Base-by-base conservation (phyloP, 2,888 invertebrate genomes). In the Synanthedon myopaeformis region DNA sequence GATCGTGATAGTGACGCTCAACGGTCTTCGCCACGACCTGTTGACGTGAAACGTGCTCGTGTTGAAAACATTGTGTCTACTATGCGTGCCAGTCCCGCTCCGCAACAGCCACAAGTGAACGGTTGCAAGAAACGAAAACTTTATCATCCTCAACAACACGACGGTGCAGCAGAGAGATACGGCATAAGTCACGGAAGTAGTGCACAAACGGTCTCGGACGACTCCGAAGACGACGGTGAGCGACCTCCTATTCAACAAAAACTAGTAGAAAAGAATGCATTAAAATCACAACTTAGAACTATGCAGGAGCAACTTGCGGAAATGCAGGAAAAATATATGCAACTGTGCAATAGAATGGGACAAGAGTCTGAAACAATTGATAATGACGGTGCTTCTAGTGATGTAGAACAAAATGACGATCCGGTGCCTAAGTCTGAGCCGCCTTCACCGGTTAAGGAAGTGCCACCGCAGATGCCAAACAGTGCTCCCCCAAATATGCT, bases 51-150 rank as follows among this genome's bases (percentile, higher is more conserved):
- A 83, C 92, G 96, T 66, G 96, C 96, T 49, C 92, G 97, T 64
- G 96, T 97, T 61, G 97, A 98, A 86, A 96, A 96, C 80, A 97
- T 98, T 69, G 96, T 97, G 66, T 96, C 95, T 63, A 94, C 94
- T 61, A 97, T 97, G 95, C 91, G 96, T 59, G 93, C 94, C 60
- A 95, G 95, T 74, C 95, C 95, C 45, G 94, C 92, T 58, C 93
- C 93, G 19, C 90, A 82, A 56, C 90, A 90, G 64, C 90, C 91
- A 1, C 92, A 93, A 76, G 94, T 95, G 63, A 96, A 96, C 82
- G 96, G 97, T 52, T 97, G 96, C 83, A 97, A 97, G 80, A 98
- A 98, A 82, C 91, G 98, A 51, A 98, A 98, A 82, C 89, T 97
- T 41, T 97, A 97, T 75, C 96, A 97, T 71, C 98, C 98, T 11